Conservation (phyloP, 2,113 vertebrate species). For the Oxygymnocypris stewartii region DNA sequence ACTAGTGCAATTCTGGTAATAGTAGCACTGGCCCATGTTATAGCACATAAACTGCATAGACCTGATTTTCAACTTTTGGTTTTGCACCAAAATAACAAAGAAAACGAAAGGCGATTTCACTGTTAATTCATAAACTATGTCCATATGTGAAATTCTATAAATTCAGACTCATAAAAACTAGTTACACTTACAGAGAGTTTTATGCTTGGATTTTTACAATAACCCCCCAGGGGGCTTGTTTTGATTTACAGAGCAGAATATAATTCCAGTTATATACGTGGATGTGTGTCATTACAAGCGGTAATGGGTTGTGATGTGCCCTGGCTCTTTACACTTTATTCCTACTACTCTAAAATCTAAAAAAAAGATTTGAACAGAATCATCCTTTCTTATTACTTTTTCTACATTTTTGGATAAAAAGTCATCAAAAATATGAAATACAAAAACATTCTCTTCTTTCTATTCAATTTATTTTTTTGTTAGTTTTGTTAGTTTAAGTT, state of each 20-base stretch:
- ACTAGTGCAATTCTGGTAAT: conserved; percentile 5
- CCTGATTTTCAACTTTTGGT: not conserved
- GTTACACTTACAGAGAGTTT: not conserved
- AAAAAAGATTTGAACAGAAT: conserved; percentile 9
- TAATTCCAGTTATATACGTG: conserved; percentile 50
- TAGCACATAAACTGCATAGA: not conserved
- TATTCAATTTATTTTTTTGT: not conserved
- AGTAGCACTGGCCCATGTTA: not conserved
- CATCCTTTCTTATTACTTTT: not conserved
- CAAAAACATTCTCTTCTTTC: not conserved
- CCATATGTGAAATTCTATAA: conserved; percentile 51
- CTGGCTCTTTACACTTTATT: conserved; percentile 46
- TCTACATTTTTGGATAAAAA: not conserved
- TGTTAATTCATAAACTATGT: conserved; percentile 51
- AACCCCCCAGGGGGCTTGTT: conserved; percentile 31
- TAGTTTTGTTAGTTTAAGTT: not conserved
- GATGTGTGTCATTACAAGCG: conserved; percentile 38
- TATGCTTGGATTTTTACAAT: conserved; percentile 27
- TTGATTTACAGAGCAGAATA: conserved; percentile 50
- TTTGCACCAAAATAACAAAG: not conserved
- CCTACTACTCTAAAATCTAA: conserved; percentile 2
- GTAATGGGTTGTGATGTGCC: conserved; percentile 45
- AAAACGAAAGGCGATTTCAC: conserved; percentile 27
- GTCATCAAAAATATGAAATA: not conserved
- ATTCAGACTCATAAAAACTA: conserved; percentile 47